Conservation (phyloP, 2,888 invertebrate species). For the Phymatocera aterrima region DNA sequence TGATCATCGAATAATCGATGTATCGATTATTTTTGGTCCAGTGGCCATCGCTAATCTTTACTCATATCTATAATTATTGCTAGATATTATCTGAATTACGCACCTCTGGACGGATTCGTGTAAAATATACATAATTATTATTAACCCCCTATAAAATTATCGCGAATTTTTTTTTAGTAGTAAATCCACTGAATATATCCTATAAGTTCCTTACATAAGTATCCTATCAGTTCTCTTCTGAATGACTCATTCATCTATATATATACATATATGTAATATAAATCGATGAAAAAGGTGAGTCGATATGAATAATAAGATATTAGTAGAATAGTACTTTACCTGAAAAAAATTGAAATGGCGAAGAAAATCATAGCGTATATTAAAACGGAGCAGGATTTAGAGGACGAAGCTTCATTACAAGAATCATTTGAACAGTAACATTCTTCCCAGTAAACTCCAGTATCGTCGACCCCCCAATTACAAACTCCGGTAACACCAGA, state of each 20-base stretch:
- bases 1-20: no score
- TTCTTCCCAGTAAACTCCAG: constrained; percentile 97
- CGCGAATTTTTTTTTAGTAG: not conserved
- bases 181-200: not conserved
- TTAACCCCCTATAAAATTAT: not conserved
- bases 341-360: not conserved
- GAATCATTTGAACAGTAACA: constrained; percentile 96
- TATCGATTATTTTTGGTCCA: no score
- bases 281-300: not conserved
- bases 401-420: constrained; percentile 80
- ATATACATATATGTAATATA: not conserved
- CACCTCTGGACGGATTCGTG: constrained; percentile 6
- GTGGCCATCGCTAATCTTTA: no score
- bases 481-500: constrained; percentile 96
- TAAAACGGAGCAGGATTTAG: not conserved
- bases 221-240: constrained; percentile 24
- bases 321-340: not conserved
- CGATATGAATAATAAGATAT: not conserved
- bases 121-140: not conserved
- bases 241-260: not conserved
- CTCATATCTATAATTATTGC: not conserved
- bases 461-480: constrained; percentile 96
- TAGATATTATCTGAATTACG: not conserved
- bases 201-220: not conserved
- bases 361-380: not conserved